Percentiles rank a stretch among this genome's conserved stretches.
Conservation (phyloP, 2,113 vertebrate genomes). For the Perognathus longimembris region DNA sequence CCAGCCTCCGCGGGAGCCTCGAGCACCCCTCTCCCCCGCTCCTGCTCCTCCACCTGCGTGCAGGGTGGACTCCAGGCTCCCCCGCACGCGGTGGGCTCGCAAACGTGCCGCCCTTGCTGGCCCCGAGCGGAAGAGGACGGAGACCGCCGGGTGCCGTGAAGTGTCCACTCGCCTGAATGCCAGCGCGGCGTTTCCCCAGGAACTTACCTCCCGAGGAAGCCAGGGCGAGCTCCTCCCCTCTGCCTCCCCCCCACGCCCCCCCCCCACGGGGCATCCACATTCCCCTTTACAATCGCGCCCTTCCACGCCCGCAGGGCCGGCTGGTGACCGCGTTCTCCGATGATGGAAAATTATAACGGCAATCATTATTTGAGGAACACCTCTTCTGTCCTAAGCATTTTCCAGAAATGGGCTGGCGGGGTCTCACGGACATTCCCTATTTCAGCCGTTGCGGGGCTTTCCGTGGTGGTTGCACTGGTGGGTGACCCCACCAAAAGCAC, state of each 20-base stretch:
- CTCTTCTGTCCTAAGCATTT: background rate
- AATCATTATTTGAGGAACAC: accelerated
- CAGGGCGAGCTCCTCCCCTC: background rate
- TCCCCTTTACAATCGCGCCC: accelerated
- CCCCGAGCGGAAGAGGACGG: background rate
- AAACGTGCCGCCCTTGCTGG: background rate
- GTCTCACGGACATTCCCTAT: background rate
- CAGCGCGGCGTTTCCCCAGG: too few species aligned
- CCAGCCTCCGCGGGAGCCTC: background rate
- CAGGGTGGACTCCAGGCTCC: accelerated
- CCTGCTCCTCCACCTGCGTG: accelerated
- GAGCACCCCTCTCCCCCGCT: accelerated
- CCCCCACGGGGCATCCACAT: accelerated
- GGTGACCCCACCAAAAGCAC: too few species aligned
- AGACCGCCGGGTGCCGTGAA: accelerated
- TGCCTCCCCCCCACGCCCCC: too few species aligned
- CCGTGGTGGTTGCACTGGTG: accelerated
- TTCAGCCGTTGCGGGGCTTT: too few species aligned
- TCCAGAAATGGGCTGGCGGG: background rate
- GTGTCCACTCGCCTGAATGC: too few species aligned
- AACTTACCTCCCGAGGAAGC: background rate
- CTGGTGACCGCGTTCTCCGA: accelerated
- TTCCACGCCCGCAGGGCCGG: too few species aligned
- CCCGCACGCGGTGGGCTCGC: accelerated
- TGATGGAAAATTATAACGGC: accelerated